Evolutionary conservation across 2,888 invertebrate genomes (phyloP).

Genomic region (Esperia sulphurella): DNA sequence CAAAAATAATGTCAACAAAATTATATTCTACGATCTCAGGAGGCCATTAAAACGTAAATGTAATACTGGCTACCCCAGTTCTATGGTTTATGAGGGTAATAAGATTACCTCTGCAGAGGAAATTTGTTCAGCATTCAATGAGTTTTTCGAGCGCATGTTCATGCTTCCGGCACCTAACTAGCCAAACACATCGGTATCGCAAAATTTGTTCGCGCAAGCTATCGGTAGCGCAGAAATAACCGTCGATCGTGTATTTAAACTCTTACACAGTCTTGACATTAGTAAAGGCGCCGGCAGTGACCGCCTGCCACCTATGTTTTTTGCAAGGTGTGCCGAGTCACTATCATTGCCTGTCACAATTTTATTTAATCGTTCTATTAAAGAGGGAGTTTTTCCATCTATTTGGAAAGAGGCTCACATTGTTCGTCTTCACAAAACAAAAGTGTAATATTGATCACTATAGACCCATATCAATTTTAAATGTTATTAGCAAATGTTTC

Average conservation of each 20-base stretch:
- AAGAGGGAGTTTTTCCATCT: conserved; percentile 7
- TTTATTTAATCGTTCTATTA: conserved; percentile 5
- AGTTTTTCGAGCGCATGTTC: background rate
- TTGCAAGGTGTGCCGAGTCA: background rate
- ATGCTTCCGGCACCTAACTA: background rate
- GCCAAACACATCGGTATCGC: background rate
- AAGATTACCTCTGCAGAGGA: background rate
- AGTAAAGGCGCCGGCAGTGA: conserved; percentile 5
- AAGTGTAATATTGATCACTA: conserved; percentile 4
- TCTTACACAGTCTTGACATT: background rate
- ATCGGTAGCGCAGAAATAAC: background rate
- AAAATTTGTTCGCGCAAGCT: background rate
- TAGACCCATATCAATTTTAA: conserved; percentile 7
- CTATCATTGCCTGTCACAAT: conserved; percentile 1
- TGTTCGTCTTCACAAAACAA: background rate
- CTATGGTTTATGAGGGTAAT: background rate
- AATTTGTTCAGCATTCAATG: conserved; percentile 3
- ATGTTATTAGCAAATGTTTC: conserved; percentile 5
- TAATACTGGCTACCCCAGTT: conserved; percentile 5
- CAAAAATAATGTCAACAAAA: conserved; percentile 4
- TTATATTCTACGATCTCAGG: conserved; percentile 1
- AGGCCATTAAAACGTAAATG: conserved; percentile 5
- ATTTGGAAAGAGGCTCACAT: conserved; percentile 7
- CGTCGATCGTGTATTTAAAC: background rate
- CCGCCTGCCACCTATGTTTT: conserved; percentile 2